Evolutionary conservation across 2,797 vertebrate species (phyloP).

Genomic region (Clarias platycephalus): DNA sequence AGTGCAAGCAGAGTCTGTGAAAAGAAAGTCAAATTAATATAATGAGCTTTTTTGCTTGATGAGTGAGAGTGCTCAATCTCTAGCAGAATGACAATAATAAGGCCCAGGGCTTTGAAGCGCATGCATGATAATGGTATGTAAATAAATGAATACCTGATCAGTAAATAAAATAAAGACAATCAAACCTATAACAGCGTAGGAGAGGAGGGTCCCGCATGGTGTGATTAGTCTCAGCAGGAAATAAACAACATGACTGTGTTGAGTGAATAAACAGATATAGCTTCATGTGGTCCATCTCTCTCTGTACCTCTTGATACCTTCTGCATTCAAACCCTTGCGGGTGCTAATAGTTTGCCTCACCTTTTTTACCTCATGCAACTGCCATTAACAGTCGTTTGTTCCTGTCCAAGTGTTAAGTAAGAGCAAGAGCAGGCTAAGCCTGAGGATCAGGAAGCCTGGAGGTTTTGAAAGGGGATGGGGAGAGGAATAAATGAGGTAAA

Average conservation of each 20-base stretch:
- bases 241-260: slow-evolving; percentile 2
- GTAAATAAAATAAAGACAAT: slow-evolving; percentile 66
- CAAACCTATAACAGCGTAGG: slow-evolving; percentile 59
- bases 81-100: slow-evolving; percentile 71
- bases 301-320: background rate
- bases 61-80: slow-evolving; percentile 64
- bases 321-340: slow-evolving; percentile 6
- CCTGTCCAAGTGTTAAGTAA: slow-evolving; percentile 21
- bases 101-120: slow-evolving; percentile 60
- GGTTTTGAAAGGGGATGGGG: background rate
- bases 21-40: slow-evolving; percentile 66
- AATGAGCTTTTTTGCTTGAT: slow-evolving; percentile 72
- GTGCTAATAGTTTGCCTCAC: slow-evolving; percentile 2
- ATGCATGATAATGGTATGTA: slow-evolving; percentile 61
- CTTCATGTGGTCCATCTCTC: slow-evolving; percentile 24
- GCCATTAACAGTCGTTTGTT: slow-evolving; percentile 45
- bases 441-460: slow-evolving; percentile 11
- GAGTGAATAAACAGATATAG: slow-evolving; percentile 14
- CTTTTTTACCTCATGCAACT: slow-evolving; percentile 33
- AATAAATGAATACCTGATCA: slow-evolving; percentile 69
- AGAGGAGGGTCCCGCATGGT: background rate
- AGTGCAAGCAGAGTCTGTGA: slow-evolving; percentile 49
- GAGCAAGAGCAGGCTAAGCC: slow-evolving; percentile 32
- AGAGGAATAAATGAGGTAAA: slow-evolving; percentile 40
- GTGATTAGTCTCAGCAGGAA: slow-evolving; percentile 27